These are phyloP conservation scores for Syngnathus floridae DNA, from an alignment of 2,113 vertebrate genomes.

Conservation along the genomic window DNA sequence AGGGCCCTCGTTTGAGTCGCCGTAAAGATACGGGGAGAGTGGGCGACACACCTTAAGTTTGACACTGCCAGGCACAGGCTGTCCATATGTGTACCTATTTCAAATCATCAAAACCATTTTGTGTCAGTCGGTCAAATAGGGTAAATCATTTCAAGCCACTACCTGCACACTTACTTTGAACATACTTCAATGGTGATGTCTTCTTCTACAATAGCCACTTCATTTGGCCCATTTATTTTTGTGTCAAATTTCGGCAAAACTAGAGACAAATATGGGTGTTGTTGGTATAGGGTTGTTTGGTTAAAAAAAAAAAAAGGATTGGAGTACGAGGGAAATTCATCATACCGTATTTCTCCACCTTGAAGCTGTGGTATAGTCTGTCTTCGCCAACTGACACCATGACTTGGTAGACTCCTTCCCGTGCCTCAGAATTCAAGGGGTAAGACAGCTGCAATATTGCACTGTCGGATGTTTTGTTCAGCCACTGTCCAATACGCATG, in stretches of 20 bases:
- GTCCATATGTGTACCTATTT: slow-evolving; percentile 64
- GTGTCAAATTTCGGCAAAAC: slow-evolving; percentile 67
- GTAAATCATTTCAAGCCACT: neutral
- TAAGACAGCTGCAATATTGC: slow-evolving; percentile 61
- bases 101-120: neutral
- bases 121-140: neutral
- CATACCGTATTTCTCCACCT: slow-evolving; percentile 65
- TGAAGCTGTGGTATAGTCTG: slow-evolving; percentile 37
- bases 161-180: slow-evolving; percentile 58
- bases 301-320: too few species aligned
- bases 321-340: neutral
- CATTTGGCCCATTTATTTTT: slow-evolving; percentile 15
- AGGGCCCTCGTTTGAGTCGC: fast-evolving
- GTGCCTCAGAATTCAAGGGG: slow-evolving; percentile 59
- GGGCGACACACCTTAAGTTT: slow-evolving; percentile 35
- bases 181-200: slow-evolving; percentile 44
- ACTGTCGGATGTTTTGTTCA: slow-evolving; percentile 33
- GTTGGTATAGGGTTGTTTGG: too few species aligned
- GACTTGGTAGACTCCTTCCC: slow-evolving; percentile 46
- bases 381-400: slow-evolving; percentile 6
- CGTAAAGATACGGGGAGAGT: fast-evolving
- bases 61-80: slow-evolving; percentile 59
- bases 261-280: slow-evolving; percentile 18
- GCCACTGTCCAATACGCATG: slow-evolving; percentile 66
- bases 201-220: slow-evolving; percentile 33